These are phyloP conservation scores for Pachyrhynchus sulphureomaculatus DNA, from an alignment of 1,140 invertebrate species.

Conservation along the genomic window DNA sequence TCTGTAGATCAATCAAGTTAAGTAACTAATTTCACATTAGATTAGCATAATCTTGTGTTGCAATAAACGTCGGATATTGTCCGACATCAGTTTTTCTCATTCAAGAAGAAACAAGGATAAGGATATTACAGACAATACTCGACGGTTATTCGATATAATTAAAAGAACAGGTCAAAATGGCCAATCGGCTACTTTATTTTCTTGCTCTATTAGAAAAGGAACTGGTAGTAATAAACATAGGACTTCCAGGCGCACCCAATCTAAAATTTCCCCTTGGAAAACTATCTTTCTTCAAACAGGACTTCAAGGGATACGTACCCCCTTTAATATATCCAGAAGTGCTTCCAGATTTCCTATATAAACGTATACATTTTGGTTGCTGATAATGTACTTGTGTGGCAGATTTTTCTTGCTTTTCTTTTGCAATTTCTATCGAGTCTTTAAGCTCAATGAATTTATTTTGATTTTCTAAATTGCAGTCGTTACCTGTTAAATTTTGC, in stretches of 20 bases:
- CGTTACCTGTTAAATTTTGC: background rate
- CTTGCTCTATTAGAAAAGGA: slow-evolving; percentile 27
- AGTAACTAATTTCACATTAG: too few relatives aligned
- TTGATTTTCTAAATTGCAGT: background rate
- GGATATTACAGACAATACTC: too few relatives aligned
- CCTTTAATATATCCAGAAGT: slow-evolving; percentile 37
- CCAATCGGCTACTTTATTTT: too few relatives aligned
- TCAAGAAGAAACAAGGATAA: too few relatives aligned
- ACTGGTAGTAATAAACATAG: slow-evolving; percentile 33
- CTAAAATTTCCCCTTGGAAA: slow-evolving; percentile 28
- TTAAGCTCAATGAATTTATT: slow-evolving; percentile 5
- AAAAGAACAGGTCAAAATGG: too few relatives aligned
- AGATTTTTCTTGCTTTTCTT: slow-evolving; percentile 33
- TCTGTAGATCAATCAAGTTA: too few relatives aligned
- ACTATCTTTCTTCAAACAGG: slow-evolving; percentile 37
- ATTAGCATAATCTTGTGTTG: too few relatives aligned
- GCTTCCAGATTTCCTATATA: slow-evolving; percentile 32
- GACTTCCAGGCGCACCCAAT: slow-evolving; percentile 38
- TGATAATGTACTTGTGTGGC: slow-evolving; percentile 33
- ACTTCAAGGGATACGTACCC: slow-evolving; percentile 42
- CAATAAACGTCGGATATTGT: too few relatives aligned
- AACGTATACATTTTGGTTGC: slow-evolving; percentile 42
- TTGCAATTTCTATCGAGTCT: slow-evolving; percentile 22
- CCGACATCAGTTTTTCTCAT: too few relatives aligned
- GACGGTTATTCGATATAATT: too few relatives aligned